phyloP scores from a whole-genome alignment of 2,797 vertebrate species.

The Peromyscus eremicus region DNA sequence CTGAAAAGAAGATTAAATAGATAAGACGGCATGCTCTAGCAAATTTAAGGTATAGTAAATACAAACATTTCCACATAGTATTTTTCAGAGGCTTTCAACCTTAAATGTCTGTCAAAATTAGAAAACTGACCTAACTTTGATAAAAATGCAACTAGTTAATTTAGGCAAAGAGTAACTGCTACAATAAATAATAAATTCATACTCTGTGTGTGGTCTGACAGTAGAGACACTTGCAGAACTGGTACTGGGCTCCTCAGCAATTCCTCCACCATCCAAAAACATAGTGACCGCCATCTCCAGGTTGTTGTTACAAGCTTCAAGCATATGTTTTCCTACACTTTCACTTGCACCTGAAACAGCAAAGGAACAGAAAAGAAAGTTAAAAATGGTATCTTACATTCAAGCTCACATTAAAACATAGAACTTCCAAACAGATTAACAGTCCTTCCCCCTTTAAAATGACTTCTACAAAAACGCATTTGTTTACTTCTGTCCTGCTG shows the following conservation, averaged over 20 bases:
- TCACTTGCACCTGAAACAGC: constrained; percentile 95
- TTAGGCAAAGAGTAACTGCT: constrained; percentile 16
- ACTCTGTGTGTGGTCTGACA: constrained; percentile 91
- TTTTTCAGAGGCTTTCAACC: constrained; percentile 49
- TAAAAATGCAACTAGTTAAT: constrained; percentile 62
- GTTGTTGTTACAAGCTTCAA: constrained; percentile 99
- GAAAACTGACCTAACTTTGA: constrained; percentile 39
- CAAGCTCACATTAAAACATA: constrained; percentile 20
- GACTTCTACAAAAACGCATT: neutral
- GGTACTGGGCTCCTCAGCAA: constrained; percentile 98
- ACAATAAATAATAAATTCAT: constrained; percentile 79
- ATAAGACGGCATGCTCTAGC: constrained; percentile 8
- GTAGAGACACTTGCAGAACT: constrained; percentile 95
- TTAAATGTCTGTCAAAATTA: constrained; percentile 53
- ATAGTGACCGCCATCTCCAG: constrained; percentile 99
- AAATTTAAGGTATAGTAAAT: constrained; percentile 23
- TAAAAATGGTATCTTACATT: constrained; percentile 11
- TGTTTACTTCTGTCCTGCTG: constrained; percentile 43
- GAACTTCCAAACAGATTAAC: constrained; percentile 54
- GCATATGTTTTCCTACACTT: constrained; percentile 98
- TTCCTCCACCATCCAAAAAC: constrained; percentile 98
- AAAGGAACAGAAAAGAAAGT: constrained; percentile 61
- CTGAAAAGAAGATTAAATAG: constrained; percentile 49
- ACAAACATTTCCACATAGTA: neutral
- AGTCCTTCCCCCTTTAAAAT: constrained; percentile 20